phyloP scores from a whole-genome alignment of 2,888 invertebrate species.

The Macaria notata region DNA sequence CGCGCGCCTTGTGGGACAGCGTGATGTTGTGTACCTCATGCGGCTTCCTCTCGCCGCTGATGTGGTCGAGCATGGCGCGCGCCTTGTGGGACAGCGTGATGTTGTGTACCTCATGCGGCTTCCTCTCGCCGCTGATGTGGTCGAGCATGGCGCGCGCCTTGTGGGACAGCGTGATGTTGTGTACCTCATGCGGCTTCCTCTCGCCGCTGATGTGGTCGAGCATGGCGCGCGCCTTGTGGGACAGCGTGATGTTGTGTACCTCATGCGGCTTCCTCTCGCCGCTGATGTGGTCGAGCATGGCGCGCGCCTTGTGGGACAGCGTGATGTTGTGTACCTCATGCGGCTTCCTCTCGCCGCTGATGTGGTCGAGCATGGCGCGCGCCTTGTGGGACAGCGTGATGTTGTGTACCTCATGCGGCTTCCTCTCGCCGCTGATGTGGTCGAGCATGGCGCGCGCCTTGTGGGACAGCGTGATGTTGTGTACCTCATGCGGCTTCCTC shows the following conservation, averaged over 20 bases:
- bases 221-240: constrained; percentile 75
- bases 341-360: constrained; percentile 55
- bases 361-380: constrained; percentile 66
- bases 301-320: constrained; percentile 77
- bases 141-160: constrained; percentile 73
- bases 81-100: constrained; percentile 80
- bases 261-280: constrained; percentile 54
- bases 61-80: constrained; percentile 66
- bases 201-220: constrained; percentile 62
- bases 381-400: constrained; percentile 80
- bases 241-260: constrained; percentile 81
- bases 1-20: constrained; percentile 77
- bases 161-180: constrained; percentile 82
- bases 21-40: constrained; percentile 78
- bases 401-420: constrained; percentile 70
- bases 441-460: constrained; percentile 73
- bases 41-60: constrained; percentile 55
- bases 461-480: constrained; percentile 82
- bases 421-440: constrained; percentile 58
- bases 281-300: constrained; percentile 63
- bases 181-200: constrained; percentile 54
- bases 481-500: constrained; percentile 54
- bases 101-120: constrained; percentile 70
- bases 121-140: constrained; percentile 58
- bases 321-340: constrained; percentile 78